Base-by-base conservation (phyloP, 1,140 invertebrate species). In the Leguminivora glycinivorella region DNA sequence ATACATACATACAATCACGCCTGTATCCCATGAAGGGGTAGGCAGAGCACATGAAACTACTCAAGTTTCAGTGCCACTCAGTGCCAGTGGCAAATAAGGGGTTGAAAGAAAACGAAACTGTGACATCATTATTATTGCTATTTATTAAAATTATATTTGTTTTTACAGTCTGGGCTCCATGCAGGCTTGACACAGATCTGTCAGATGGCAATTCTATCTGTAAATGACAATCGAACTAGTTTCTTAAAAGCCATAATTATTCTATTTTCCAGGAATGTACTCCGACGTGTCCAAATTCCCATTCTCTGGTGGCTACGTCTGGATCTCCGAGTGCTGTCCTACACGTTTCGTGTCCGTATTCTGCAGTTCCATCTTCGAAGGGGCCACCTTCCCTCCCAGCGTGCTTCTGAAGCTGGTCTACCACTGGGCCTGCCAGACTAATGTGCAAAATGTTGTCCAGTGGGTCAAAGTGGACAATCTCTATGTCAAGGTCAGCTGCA, bases 341-440 rank as follows among this genome's bases (percentile, higher is more conserved):
- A 95, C 95, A 24, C 94, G 95, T 66, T 97, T 96, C 78, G 94
- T 97, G 0, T 97, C 97, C 0, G 96, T 98, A 0, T 98, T 97
- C 83, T 95, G 93, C 72, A 96, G 96, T 22, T 98, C 97, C 0
- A 94, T 98, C 40, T 98, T 98, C 78, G 96, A 97, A 88, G 95
- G 95, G 2, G 95, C 96, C 5, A 94, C 95, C 2, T 95, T 97
- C 85, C 94, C 95, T 0, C 96, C 97, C 0, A 95, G 95, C 14
- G 94, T 96, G 12, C 89, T 97, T 4, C 83, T 97, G 0, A 98
- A 98, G 82, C 90, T 98, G 0, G 95, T 98, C 26, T 98, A 98
- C 85, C 96, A 98, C 83, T 98, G 97, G 97, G 93, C 95, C 0
- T 97, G 96, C 82, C 96, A 98, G 80, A 98, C 97, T 0, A 96